Evolutionary conservation across 2,888 invertebrate species (phyloP).

Genomic region (Germaria angustata): DNA sequence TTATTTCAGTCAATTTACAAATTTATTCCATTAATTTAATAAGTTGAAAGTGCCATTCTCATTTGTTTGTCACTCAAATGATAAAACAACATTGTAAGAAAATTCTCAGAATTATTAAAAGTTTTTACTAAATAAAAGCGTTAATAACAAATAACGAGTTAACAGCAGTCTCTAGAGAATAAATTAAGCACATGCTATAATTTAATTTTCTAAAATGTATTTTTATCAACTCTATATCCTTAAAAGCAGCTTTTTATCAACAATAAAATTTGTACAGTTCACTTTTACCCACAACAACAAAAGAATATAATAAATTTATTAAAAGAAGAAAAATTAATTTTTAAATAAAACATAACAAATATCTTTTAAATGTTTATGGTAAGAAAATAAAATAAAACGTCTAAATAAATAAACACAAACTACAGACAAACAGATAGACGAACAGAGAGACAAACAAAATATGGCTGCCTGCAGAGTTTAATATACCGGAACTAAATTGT

Average conservation of each 20-base stretch:
- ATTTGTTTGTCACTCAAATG: background rate
- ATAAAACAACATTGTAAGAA: background rate
- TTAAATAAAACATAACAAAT: constrained; percentile 44
- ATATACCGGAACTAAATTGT: constrained; percentile 51
- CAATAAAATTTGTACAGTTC: constrained; percentile 18
- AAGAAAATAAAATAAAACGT: background rate
- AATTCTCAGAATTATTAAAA: background rate
- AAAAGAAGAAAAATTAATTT: background rate
- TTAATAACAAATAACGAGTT: constrained; percentile 4
- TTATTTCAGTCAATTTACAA: constrained; percentile 49
- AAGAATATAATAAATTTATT: constrained; percentile 8
- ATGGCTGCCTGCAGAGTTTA: constrained; percentile 41
- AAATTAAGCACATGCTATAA: constrained; percentile 35
- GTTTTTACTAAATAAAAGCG: background rate
- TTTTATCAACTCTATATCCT: background rate
- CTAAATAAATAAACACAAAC: constrained; percentile 24
- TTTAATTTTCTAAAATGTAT: background rate
- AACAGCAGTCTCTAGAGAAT: background rate
- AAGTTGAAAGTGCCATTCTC: constrained; percentile 34
- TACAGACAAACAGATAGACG: background rate
- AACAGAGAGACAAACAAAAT: background rate
- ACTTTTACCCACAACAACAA: background rate
- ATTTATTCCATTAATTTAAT: constrained; percentile 62
- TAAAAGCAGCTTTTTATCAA: background rate
- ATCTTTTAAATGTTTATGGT: constrained; percentile 6